Base-by-base conservation (phyloP, 2,888 invertebrate genomes). In the Andrena bucephala region DNA sequence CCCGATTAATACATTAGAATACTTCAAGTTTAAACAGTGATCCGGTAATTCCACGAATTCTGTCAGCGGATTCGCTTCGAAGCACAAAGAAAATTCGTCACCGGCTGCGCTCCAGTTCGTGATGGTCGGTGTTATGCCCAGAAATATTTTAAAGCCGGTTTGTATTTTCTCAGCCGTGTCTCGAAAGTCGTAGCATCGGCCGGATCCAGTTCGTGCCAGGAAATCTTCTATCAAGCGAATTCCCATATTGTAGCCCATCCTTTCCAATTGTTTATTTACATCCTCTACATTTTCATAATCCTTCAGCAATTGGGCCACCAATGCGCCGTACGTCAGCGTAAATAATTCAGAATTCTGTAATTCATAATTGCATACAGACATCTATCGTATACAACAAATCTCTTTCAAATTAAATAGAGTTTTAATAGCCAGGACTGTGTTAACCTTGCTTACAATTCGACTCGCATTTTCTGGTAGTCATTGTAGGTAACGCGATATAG, bases 241-340 rank as follows among this genome's bases (percentile, higher is more conserved):
- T 13, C 99, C 99, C 96, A 99, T 99, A 93, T 99, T 99, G 94
- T 99, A 99, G 4, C 99, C 99, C 94, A 98, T 97, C 92, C 98
- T 95, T 92, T 99, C 99, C 80, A 99, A 94, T 92, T 99, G 99
- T 92, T 99, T 98, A 94, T 99, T 99, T 0, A 99, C 99, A 95
- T 99, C 99, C 54, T 99, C 99, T 5, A 98, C 97, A 94, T 98
- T 98, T 93, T 99, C 99, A 90, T 97, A 97, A 94, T 99, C 99
- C 94, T 98, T 98, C 27, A 99, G 94, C 95, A 99, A 96, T 95
- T 99, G 99, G 2, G 99, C 97, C 0, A 99, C 99, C 82, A 99
- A 95, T 2, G 99, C 98, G 59, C 99, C 99, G 94, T 99, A 99
- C 0, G 99, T 99, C 67, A 99, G 95, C 6, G 99, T 99, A 89